Conservation (phyloP, 2,888 invertebrate genomes). For the Agrochola lota region DNA sequence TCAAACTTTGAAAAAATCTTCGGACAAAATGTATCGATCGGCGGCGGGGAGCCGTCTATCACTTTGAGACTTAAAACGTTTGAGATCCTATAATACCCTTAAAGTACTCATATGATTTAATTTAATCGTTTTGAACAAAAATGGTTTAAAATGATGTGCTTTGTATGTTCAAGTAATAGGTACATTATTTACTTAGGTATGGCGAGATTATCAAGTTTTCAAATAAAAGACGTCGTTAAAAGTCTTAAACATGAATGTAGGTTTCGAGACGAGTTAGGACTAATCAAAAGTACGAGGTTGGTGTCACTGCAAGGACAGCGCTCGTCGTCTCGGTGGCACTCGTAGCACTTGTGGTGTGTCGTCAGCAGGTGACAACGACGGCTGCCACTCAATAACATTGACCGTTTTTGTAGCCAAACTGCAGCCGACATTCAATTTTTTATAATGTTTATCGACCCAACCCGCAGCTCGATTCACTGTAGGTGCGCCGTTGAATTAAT, state of each 20-base stretch:
- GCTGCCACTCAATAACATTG: slow-evolving; percentile 52
- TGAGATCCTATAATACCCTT: neutral
- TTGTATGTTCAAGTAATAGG: slow-evolving; percentile 4
- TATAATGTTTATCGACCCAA: slow-evolving; percentile 30
- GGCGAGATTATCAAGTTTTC: slow-evolving; percentile 5
- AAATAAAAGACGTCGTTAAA: neutral
- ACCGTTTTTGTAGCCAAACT: slow-evolving; percentile 49
- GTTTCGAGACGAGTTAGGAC: slow-evolving; percentile 16
- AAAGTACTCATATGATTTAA: slow-evolving; percentile 7
- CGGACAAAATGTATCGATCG: neutral
- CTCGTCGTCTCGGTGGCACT: slow-evolving; percentile 31
- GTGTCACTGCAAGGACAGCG: slow-evolving; percentile 58
- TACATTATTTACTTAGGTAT: neutral
- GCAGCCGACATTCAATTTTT: slow-evolving; percentile 40
- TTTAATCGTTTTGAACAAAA: slow-evolving; percentile 4
- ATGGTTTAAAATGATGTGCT: neutral
- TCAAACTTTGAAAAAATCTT: neutral
- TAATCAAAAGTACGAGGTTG: slow-evolving; percentile 26
- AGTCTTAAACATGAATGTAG: slow-evolving; percentile 14
- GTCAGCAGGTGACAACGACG: slow-evolving; percentile 35
- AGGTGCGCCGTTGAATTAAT: slow-evolving; percentile 20
- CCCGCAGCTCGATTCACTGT: slow-evolving; percentile 9
- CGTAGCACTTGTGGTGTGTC: neutral
- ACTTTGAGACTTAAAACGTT: slow-evolving; percentile 22
- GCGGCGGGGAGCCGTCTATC: neutral